Evolutionary conservation across 2,113 vertebrate genomes (phyloP).

Genomic region (Peromyscus polionotus): DNA sequence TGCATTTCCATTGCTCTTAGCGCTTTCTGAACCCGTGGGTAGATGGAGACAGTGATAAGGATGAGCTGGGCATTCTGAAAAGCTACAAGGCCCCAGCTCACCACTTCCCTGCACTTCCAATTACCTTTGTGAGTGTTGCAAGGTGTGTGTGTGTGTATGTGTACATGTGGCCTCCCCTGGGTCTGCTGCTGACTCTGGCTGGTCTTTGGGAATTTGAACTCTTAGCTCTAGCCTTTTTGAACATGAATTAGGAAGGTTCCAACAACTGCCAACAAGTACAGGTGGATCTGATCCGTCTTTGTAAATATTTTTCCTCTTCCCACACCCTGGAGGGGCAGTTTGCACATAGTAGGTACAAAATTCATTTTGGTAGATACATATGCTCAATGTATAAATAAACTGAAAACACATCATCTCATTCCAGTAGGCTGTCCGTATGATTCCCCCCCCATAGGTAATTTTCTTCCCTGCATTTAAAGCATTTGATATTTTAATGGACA

Average conservation of each 20-base stretch:
- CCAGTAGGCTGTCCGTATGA: neutral
- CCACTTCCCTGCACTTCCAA: too few relatives aligned
- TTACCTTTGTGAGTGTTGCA: neutral
- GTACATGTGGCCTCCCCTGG: neutral
- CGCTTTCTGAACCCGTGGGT: neutral
- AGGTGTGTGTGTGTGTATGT: neutral
- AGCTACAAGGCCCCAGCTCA: neutral
- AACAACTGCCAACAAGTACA: neutral
- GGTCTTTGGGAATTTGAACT: neutral
- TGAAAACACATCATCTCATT: neutral
- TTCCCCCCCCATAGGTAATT: slow-evolving; percentile 5
- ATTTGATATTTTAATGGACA: neutral
- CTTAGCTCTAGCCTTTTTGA: neutral
- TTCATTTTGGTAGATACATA: slow-evolving; percentile 9
- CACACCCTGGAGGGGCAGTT: neutral
- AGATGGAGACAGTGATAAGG: neutral
- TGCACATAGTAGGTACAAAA: neutral
- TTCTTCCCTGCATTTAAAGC: slow-evolving; percentile 6
- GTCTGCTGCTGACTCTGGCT: neutral
- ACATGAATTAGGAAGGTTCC: neutral
- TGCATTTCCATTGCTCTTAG: neutral
- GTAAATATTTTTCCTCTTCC: neutral
- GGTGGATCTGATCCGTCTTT: neutral
- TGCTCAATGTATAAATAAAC: neutral
- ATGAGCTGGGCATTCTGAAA: neutral